Evolutionary conservation across 2,113 vertebrate species (phyloP).

Genomic region (Telmatochromis bifrenatus): DNA sequence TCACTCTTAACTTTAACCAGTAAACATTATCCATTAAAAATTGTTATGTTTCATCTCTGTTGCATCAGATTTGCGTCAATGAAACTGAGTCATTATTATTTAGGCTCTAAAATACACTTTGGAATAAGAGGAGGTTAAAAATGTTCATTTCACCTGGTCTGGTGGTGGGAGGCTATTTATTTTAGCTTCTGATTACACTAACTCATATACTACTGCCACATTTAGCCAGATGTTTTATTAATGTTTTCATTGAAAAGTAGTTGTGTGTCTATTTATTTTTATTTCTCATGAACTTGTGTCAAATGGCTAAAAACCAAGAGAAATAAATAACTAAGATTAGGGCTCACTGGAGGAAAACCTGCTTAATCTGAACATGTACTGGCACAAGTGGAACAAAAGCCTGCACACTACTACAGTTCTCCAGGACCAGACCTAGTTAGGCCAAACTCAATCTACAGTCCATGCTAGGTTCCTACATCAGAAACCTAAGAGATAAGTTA

Average conservation of each 20-base stretch:
- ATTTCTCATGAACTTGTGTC: neutral
- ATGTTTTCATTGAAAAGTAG: neutral
- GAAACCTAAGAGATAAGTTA: constrained; percentile 62
- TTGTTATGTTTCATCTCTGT: neutral
- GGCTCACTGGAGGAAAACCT: neutral
- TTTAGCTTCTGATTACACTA: neutral
- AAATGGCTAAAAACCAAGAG: neutral
- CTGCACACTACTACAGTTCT: constrained; percentile 4
- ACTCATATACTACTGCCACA: neutral
- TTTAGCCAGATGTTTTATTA: neutral
- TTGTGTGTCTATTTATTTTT: neutral
- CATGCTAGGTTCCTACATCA: constrained; percentile 72
- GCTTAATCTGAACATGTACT: neutral
- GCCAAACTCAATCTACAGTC: constrained; percentile 56
- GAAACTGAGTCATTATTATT: neutral
- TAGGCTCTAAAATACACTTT: neutral
- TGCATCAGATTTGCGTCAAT: neutral
- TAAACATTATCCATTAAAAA: neutral
- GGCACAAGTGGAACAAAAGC: constrained; percentile 31
- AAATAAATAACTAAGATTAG: neutral
- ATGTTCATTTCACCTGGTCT: neutral
- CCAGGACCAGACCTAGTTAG: constrained; percentile 35
- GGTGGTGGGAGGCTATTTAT: neutral
- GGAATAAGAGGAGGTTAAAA: neutral
- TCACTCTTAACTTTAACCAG: neutral